Base-by-base conservation (phyloP, 2,113 vertebrate species). In the Hyla sarda region DNA sequence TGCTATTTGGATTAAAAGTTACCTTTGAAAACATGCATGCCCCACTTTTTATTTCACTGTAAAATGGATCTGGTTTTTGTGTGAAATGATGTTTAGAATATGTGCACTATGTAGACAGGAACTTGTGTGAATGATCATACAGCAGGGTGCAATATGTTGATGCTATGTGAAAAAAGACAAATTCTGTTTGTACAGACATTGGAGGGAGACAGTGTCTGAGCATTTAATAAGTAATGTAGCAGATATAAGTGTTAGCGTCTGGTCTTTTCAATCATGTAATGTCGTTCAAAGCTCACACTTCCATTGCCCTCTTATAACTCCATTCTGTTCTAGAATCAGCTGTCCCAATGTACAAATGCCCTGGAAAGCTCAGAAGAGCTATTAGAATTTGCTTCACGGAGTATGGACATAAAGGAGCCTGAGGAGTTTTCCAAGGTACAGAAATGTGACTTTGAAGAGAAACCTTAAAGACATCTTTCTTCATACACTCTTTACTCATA, bases 341-440 rank as follows among this genome's bases (percentile, higher is more conserved):
- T 96, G 74, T 92, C 88, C 7, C 96, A 97, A 60, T 97, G 97
- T 88, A 94, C 84, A 85, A 92, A 82, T 52, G 97, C 97, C n/a
- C 87, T 99, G 87, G 93, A 95, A 88, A 96, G 94, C 28, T 95
- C 96, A 17, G 96, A 97, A 89, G 96, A 99, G 88, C 92, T 99
- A 2, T 91, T 98, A 71, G 93, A 96, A 78, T 97, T 96, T 83
- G 95, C 97, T 30, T 93, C 95, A 23, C 92, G 94, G 54, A 95
- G 96, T 0, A 91, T 99, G 92, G 92, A 93, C 58, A 95, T 97
- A 90, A 93, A 94, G 88, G 93, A 96, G 3, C 91, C 96, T 14
- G 94, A 92, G 32, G 94, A 97, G 73, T 98, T 98, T 88, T 91
- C 95, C 21, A 94, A 95, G 96, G 98, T 98, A 96, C 84, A 88